A percentile compares a stretch with the other conserved stretches of the same genome.
Conservation (phyloP, 2,888 invertebrate genomes). For the Ormyrus thymus region DNA sequence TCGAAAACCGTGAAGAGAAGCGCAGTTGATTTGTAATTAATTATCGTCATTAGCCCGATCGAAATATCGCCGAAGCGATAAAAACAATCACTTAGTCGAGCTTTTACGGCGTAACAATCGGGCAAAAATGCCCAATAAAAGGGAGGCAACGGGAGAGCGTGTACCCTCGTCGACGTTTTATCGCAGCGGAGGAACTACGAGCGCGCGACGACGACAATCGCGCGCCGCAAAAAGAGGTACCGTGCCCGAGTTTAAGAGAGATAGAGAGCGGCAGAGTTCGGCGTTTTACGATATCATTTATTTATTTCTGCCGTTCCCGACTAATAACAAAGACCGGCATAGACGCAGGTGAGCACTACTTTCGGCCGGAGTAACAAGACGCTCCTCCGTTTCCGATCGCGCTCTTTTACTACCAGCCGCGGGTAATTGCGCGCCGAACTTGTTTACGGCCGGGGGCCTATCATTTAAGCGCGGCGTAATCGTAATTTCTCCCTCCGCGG, state of each 20-base stretch:
- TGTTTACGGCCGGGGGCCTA: background rate
- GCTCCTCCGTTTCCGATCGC: background rate
- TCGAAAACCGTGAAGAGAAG: background rate
- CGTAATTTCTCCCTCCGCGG: background rate
- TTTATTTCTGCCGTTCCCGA: conserved; percentile 42
- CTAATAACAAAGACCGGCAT: conserved; percentile 26
- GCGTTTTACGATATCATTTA: conserved; percentile 40
- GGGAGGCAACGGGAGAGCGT: background rate
- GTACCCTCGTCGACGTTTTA: conserved; percentile 23
- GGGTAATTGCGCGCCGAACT: conserved; percentile 1
- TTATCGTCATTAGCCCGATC: conserved; percentile 19
- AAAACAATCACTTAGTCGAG: conserved; percentile 50
- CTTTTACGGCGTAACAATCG: conserved; percentile 23
- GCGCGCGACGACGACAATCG: conserved; percentile 35
- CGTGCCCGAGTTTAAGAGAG: background rate
- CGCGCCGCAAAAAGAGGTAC: background rate
- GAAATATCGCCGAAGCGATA: conserved; percentile 4
- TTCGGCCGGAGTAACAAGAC: background rate
- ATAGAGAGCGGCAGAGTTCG: background rate
- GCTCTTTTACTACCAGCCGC: background rate
- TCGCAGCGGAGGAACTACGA: conserved; percentile 35
- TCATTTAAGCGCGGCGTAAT: background rate
- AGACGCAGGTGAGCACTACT: too few relatives aligned
- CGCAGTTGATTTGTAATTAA: conserved; percentile 34
- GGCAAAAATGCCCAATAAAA: conserved; percentile 44